A percentile compares a stretch with the other conserved stretches of the same genome.
Evolutionary conservation across 1,140 invertebrate genomes (phyloP).

Genomic region (Procambarus virginalis): DNA sequence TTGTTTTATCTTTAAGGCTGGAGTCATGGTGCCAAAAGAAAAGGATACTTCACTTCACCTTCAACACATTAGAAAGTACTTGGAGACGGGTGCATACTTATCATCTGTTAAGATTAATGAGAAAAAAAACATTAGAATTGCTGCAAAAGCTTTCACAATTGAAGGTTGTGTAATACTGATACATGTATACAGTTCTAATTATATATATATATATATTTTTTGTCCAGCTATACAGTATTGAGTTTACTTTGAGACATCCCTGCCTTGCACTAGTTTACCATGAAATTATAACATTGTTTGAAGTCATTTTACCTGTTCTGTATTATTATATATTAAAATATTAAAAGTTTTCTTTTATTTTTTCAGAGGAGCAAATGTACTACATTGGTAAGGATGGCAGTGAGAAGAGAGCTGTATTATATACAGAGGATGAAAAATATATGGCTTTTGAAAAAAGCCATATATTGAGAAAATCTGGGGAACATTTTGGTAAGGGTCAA

Average conservation of each 20-base stretch:
- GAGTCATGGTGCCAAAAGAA: constrained; percentile 49
- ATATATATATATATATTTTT: not conserved
- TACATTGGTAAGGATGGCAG: constrained; percentile 34
- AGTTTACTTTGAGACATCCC: too few relatives aligned
- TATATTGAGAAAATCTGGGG: constrained; percentile 40
- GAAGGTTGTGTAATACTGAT: not conserved
- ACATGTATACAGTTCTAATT: not conserved
- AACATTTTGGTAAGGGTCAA: constrained; percentile 42
- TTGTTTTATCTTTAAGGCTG: constrained; percentile 10
- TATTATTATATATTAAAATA: not conserved
- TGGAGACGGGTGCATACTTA: constrained; percentile 50
- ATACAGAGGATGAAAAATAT: constrained; percentile 44
- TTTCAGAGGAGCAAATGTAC: constrained; percentile 26
- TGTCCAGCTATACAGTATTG: too few relatives aligned
- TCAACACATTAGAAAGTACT: constrained; percentile 36
- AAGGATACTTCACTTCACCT: constrained; percentile 44
- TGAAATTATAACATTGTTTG: not conserved
- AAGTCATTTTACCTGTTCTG: not conserved
- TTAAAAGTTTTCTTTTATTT: not conserved
- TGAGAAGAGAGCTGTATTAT: constrained; percentile 41
- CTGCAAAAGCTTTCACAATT: not conserved
- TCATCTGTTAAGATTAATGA: constrained; percentile 40
- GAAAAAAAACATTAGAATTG: constrained; percentile 39
- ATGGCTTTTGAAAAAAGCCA: constrained; percentile 47
- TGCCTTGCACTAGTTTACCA: not conserved